Percentiles rank a stretch among this genome's conserved stretches.
Evolutionary conservation across 2,797 vertebrate species (phyloP).

Genomic region (Lepilemur ruficaudatus): DNA sequence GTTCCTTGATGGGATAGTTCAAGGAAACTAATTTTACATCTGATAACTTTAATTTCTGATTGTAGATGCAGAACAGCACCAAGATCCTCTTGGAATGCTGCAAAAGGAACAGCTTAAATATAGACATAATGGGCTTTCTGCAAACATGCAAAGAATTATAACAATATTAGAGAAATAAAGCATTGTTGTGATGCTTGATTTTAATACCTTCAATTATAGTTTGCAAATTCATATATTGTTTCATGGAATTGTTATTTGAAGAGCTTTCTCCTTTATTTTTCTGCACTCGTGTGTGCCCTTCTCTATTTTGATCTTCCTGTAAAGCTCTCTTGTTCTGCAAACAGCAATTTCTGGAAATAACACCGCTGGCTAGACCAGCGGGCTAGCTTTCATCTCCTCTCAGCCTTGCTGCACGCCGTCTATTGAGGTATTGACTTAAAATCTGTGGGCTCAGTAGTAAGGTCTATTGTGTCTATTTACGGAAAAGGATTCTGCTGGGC

Average conservation of each 20-base stretch:
- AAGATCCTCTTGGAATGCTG: not conserved
- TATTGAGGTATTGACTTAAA: constrained; percentile 34
- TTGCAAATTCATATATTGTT: not conserved
- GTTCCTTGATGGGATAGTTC: not conserved
- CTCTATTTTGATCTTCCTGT: constrained; percentile 48
- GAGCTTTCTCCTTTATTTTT: constrained; percentile 6
- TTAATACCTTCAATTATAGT: not conserved
- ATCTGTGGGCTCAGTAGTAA: not conserved
- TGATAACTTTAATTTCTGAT: constrained; percentile 35
- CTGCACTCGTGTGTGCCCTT: not conserved
- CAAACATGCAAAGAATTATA: not conserved
- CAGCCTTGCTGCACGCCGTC: not conserved
- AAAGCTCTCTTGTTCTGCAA: constrained; percentile 24
- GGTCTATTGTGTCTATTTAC: constrained; percentile 31
- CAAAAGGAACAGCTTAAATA: not conserved
- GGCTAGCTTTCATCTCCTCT: not conserved
- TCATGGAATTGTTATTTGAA: not conserved
- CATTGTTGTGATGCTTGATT: not conserved
- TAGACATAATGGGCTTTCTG: not conserved
- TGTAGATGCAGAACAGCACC: not conserved
- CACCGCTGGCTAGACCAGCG: not conserved
- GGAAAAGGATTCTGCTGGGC: not conserved
- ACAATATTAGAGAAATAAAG: not conserved
- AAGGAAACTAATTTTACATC: constrained; percentile 44
- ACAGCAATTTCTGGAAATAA: constrained; percentile 49